These are phyloP conservation scores for Neogobius melanostomus DNA, from an alignment of 2,113 vertebrate genomes.

Conservation along the genomic window DNA sequence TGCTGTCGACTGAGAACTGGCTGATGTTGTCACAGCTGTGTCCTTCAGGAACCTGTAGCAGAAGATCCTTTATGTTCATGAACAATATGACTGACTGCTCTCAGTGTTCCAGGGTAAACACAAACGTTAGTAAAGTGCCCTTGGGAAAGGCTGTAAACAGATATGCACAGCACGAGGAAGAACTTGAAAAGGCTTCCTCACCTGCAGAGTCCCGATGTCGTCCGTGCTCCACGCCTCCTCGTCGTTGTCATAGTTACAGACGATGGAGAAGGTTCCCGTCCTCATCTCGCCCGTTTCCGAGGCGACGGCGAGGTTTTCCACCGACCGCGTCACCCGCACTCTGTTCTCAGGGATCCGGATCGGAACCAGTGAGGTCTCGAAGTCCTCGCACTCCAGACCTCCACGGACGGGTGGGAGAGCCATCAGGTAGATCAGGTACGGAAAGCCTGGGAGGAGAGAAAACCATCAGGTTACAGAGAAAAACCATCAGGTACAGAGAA, in stretches of 20 bases:
- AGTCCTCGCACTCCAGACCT: conserved; percentile 94
- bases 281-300: conserved; percentile 34
- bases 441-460: conserved; percentile 78
- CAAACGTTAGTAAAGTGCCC: no score
- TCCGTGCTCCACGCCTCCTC: conserved; percentile 96
- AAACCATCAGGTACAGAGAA: no score
- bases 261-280: conserved; percentile 86
- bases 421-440: conserved; percentile 96
- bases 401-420: no score
- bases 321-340: conserved; percentile 88
- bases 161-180: conserved; percentile 64
- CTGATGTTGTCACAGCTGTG: conserved; percentile 98
- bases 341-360: conserved; percentile 90
- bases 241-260: conserved; percentile 94
- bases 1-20: conserved; percentile 96
- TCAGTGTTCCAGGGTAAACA: no score
- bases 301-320: conserved; percentile 86
- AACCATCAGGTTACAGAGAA: no score
- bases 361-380: conserved; percentile 87
- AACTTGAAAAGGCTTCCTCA: conserved; percentile 32
- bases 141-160: no score
- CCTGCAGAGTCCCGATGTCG: conserved; percentile 93
- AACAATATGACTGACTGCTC: no score
- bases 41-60: conserved; percentile 77
- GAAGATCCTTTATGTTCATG: no score